Percentiles rank a stretch among this genome's conserved stretches.
Conservation (phyloP, 2,797 vertebrate genomes). For the Morelia viridis region DNA sequence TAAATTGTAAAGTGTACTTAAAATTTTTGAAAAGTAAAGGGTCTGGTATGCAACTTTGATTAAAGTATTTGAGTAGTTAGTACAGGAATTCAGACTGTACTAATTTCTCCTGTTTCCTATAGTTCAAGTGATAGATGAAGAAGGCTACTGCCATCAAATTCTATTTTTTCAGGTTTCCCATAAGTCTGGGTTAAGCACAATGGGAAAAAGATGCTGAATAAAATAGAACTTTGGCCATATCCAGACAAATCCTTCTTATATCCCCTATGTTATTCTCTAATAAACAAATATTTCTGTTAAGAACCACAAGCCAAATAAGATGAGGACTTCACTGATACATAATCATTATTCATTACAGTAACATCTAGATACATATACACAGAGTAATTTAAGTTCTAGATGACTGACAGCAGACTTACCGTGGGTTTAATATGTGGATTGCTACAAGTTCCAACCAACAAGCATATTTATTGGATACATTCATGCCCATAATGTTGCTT, state of each 20-base stretch:
- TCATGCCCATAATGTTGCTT: constrained; percentile 80
- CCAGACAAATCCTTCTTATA: background rate
- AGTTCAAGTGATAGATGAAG: no score
- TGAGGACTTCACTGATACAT: background rate
- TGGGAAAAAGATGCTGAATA: background rate
- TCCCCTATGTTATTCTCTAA: background rate
- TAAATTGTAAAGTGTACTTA: no score
- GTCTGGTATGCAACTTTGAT: no score
- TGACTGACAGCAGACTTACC: constrained; percentile 76
- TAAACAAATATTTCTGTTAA: background rate
- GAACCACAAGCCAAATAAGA: background rate
- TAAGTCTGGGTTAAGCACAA: no score
- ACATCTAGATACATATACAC: background rate
- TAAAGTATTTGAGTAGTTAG: no score
- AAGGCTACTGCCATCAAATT: no score
- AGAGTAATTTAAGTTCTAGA: background rate
- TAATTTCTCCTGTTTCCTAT: no score
- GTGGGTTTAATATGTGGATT: constrained; percentile 87
- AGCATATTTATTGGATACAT: constrained; percentile 81
- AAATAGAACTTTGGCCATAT: background rate
- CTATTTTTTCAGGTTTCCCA: no score
- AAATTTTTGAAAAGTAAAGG: no score
- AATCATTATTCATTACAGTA: background rate
- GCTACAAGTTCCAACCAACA: constrained; percentile 92
- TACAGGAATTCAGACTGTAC: no score